A percentile compares a stretch with the other conserved stretches of the same genome.
phyloP scores from a whole-genome alignment of 1,140 invertebrate genomes.

The Aphidius ervi region DNA sequence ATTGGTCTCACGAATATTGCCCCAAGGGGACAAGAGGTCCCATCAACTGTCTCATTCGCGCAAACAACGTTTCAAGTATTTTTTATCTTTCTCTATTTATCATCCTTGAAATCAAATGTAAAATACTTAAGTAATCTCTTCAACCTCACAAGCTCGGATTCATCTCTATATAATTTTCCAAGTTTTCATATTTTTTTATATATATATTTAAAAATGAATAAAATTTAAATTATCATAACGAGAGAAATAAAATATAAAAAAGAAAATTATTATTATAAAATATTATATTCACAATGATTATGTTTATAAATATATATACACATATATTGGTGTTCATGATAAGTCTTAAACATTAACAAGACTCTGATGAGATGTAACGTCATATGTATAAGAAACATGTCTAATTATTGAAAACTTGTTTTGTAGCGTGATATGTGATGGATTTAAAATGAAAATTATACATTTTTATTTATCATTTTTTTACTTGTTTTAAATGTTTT shows the following conservation, averaged over 20 bases:
- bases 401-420: conserved; percentile 15
- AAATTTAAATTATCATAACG: too few species aligned
- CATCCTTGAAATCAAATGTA: neutral
- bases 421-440: neutral
- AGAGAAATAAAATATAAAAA: too few species aligned
- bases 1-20: conserved; percentile 48
- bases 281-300: too few species aligned
- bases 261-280: too few species aligned
- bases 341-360: too few species aligned
- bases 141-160: neutral
- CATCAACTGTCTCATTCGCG: conserved; percentile 49
- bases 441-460: conserved; percentile 1
- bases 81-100: neutral
- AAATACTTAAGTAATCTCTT: too few species aligned
- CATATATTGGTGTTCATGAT: too few species aligned
- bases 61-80: conserved; percentile 24
- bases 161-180: neutral
- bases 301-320: too few species aligned
- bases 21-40: conserved; percentile 42
- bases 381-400: neutral
- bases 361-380: too few species aligned
- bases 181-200: too few species aligned
- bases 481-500: too few species aligned
- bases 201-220: too few species aligned
- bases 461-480: neutral